phyloP scores from a whole-genome alignment of 2,797 vertebrate species.

The Pangasius mekongensis region DNA sequence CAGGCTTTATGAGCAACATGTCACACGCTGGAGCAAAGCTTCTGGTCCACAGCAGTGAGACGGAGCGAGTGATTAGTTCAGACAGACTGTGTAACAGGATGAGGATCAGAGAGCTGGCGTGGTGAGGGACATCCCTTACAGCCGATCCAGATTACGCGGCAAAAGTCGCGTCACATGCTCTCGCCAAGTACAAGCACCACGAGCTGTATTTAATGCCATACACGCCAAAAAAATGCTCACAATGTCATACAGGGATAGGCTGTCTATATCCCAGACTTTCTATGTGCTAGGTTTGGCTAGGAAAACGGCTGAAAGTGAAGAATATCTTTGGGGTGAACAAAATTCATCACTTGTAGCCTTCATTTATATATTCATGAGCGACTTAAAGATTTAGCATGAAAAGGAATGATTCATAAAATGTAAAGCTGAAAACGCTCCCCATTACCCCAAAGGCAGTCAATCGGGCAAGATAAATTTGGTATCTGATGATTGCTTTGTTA shows the following conservation, averaged over 20 bases:
- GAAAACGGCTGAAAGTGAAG: neutral
- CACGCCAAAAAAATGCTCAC: neutral
- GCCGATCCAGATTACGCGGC: conserved; percentile 16
- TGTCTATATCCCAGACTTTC: neutral
- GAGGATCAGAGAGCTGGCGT: conserved; percentile 15
- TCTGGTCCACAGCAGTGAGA: neutral
- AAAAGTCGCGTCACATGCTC: conserved; percentile 1
- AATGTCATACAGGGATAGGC: no score
- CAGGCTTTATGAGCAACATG: neutral
- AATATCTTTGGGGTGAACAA: no score
- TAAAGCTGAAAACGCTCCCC: neutral
- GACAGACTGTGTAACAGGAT: conserved; percentile 43
- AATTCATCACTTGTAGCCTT: no score
- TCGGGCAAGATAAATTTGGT: neutral
- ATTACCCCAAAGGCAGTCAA: neutral
- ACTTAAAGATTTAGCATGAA: no score
- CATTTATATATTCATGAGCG: no score
- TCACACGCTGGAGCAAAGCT: neutral
- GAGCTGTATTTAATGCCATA: neutral
- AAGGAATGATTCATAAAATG: neutral
- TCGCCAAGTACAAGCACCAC: neutral
- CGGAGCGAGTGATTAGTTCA: neutral
- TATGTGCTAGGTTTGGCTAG: neutral
- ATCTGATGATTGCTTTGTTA: no score
- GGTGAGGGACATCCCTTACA: conserved; percentile 33